phyloP scores from a whole-genome alignment of 2,888 invertebrate genomes.

The Monochamus alternatus region DNA sequence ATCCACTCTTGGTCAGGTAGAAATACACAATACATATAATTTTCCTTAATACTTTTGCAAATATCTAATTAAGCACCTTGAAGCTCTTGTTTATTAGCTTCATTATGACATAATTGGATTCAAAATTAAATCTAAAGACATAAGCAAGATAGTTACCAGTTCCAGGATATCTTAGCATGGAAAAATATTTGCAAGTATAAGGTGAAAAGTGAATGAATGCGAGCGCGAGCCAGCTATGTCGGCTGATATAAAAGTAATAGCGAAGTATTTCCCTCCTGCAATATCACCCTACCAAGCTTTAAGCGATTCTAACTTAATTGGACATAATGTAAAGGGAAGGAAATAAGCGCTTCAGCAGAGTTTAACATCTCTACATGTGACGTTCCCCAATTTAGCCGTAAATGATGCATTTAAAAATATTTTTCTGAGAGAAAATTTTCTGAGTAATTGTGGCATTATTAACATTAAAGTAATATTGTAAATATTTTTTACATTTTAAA shows the following conservation, averaged over 20 bases:
- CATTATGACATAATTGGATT: too few species aligned
- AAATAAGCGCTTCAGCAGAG: constrained; percentile 2
- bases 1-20: too few species aligned
- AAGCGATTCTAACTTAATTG: constrained; percentile 17
- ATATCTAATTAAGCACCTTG: too few species aligned
- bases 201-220: background rate
- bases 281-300: constrained; percentile 1
- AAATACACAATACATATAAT: too few species aligned
- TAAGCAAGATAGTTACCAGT: too few species aligned
- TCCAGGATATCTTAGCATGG: background rate
- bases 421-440: too few species aligned
- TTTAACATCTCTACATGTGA: constrained; percentile 4
- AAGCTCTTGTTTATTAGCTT: too few species aligned
- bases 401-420: too few species aligned
- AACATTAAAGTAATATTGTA: background rate
- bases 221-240: constrained; percentile 6
- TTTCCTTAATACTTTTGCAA: too few species aligned
- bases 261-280: constrained; percentile 21
- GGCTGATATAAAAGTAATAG: constrained; percentile 38
- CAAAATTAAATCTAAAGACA: too few species aligned
- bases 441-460: too few species aligned
- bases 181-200: background rate
- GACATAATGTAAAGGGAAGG: constrained; percentile 18
- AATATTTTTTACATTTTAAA: background rate
- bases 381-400: too few species aligned